These are phyloP conservation scores for Cyanoramphus novaezelandiae DNA, from an alignment of 2,113 vertebrate genomes.

Conservation along the genomic window DNA sequence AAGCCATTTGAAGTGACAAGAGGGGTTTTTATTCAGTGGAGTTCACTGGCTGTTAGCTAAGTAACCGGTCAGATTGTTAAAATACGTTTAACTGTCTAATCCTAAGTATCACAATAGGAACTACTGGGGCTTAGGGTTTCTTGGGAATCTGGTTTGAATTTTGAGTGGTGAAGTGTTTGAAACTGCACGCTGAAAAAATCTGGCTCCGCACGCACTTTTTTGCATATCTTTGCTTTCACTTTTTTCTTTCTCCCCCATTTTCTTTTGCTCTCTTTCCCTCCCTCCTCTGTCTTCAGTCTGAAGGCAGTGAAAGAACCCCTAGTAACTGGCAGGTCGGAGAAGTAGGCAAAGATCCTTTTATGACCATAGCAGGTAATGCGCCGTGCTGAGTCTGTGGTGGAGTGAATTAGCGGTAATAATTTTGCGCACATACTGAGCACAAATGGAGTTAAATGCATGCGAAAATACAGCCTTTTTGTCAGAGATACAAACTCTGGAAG, in stretches of 20 bases:
- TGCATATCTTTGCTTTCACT: slow-evolving; percentile 24
- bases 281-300: not conserved
- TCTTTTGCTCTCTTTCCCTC: not conserved
- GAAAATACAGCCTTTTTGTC: not conserved
- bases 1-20: not conserved
- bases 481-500: not conserved
- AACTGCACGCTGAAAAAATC: not conserved
- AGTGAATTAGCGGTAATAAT: not conserved
- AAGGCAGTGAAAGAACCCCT: not conserved
- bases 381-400: not conserved
- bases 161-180: slow-evolving; percentile 9
- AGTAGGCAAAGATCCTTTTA: not conserved
- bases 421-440: not conserved
- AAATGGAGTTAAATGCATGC: not conserved
- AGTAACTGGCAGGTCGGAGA: not conserved
- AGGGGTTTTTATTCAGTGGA: not conserved
- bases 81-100: not conserved
- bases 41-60: not conserved
- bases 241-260: not conserved
- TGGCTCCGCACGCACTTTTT: not conserved
- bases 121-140: not conserved
- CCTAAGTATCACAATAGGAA: not conserved
- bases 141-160: slow-evolving; percentile 54
- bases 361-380: not conserved
- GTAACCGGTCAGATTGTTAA: not conserved